phyloP scores from a whole-genome alignment of 1,140 invertebrate species.

The Artemia franciscana region DNA sequence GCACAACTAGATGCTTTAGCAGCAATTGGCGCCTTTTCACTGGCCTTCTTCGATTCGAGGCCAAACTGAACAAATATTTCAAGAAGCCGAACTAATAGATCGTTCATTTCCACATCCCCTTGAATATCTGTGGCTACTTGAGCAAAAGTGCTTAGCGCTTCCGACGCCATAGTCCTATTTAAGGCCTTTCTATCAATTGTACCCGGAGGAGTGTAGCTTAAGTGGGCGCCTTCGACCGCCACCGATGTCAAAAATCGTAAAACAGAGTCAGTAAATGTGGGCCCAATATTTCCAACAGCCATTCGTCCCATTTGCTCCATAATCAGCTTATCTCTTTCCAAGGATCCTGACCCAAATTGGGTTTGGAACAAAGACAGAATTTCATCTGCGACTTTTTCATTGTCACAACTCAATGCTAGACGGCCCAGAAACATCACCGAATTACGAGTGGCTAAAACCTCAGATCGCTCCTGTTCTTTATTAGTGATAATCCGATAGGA shows the following conservation, averaged over 20 bases:
- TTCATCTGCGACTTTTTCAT: slow-evolving; percentile 47
- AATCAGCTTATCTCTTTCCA: slow-evolving; percentile 73
- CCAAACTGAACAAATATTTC: slow-evolving; percentile 95
- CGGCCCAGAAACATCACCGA: slow-evolving; percentile 92
- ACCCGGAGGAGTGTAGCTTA: background rate
- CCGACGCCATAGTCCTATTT: background rate
- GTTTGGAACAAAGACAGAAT: slow-evolving; percentile 93
- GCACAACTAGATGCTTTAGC: slow-evolving; percentile 26
- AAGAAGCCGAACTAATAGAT: slow-evolving; percentile 61
- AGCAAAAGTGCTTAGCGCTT: slow-evolving; percentile 72
- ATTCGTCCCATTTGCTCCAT: slow-evolving; percentile 93
- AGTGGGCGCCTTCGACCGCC: background rate
- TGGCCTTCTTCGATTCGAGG: slow-evolving; percentile 76
- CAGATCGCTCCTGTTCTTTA: slow-evolving; percentile 28
- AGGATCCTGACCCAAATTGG: slow-evolving; percentile 70
- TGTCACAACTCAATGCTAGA: slow-evolving; percentile 72
- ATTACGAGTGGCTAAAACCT: slow-evolving; percentile 36
- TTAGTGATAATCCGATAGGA: slow-evolving; percentile 83
- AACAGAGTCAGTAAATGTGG: background rate
- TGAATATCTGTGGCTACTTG: slow-evolving; percentile 83
- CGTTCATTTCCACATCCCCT: slow-evolving; percentile 60
- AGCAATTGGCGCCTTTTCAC: slow-evolving; percentile 50
- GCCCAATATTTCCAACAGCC: slow-evolving; percentile 68
- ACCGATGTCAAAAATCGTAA: background rate
- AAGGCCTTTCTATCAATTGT: background rate